Percentiles rank a stretch among this genome's conserved stretches.
Evolutionary conservation across 2,888 invertebrate genomes (phyloP).

Genomic region (Drosophila mulleri): DNA sequence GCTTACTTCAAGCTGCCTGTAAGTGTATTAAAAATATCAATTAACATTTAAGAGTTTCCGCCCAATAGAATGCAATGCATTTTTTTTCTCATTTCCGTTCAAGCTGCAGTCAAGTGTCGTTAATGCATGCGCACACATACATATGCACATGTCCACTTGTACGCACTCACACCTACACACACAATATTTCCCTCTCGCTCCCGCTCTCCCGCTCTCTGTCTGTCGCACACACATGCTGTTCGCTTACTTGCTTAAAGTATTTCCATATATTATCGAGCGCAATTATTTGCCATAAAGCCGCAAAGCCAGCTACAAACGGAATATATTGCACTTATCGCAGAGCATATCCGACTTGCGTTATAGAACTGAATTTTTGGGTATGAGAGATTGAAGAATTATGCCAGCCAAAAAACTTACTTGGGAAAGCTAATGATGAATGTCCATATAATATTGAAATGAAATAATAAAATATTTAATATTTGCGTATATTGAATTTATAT

Average conservation of each 20-base stretch:
- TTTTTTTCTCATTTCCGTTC: neutral
- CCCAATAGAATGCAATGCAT: neutral
- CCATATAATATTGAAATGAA: no score
- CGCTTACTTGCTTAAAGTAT: neutral
- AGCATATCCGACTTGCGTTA: neutral
- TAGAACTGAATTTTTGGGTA: no score
- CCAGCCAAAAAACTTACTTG: no score
- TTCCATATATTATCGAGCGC: constrained; percentile 3
- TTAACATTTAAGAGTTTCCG: constrained; percentile 12
- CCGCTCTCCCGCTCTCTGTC: no score
- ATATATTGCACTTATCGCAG: neutral
- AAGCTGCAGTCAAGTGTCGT: constrained; percentile 8
- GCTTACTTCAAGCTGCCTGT: neutral
- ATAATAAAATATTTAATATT: no score
- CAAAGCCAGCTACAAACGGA: constrained; percentile 7
- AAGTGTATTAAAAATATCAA: constrained; percentile 4
- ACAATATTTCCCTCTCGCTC: neutral
- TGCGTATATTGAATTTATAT: no score
- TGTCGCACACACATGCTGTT: neutral
- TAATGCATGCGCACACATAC: constrained; percentile 1
- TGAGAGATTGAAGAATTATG: no score
- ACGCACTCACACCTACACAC: neutral
- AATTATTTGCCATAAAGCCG: constrained; percentile 17
- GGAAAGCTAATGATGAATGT: no score
- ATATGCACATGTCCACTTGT: neutral